Percentiles rank a stretch among this genome's conserved stretches.
Conservation (phyloP, 1,140 invertebrate species). For the Eriocheir sinensis region DNA sequence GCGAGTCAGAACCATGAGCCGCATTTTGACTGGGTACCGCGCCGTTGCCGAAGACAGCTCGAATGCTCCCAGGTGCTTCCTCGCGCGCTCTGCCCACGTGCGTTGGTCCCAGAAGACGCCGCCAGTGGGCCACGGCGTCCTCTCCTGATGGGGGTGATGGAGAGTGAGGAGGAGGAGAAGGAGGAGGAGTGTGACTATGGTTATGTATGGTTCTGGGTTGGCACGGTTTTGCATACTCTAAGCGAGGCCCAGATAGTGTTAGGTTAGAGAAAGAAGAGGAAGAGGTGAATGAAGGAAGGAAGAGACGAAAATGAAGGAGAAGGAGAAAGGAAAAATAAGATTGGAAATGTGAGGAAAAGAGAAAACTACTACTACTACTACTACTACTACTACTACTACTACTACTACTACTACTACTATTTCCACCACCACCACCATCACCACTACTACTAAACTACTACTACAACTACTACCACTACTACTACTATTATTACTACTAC, state of each 20-base stretch:
- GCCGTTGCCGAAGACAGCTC: conserved; percentile 87
- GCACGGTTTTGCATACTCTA: too few species aligned
- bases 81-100: conserved; percentile 86
- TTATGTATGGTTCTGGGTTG: not conserved
- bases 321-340: not conserved
- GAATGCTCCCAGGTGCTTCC: conserved; percentile 88
- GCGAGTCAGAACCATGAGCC: conserved; percentile 91
- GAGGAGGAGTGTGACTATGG: not conserved
- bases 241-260: too few species aligned
- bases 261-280: not conserved
- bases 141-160: conserved; percentile 81
- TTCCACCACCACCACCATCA: too few species aligned
- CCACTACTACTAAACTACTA: too few species aligned
- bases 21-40: conserved; percentile 87
- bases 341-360: too few species aligned
- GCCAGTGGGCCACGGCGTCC: conserved; percentile 88
- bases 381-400: not conserved
- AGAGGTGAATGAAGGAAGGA: not conserved
- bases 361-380: too few species aligned
- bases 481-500: too few species aligned
- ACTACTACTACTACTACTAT: not conserved
- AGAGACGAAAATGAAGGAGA: not conserved
- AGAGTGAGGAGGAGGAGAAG: not conserved
- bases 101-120: conserved; percentile 87
- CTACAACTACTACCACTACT: too few species aligned